Conservation (phyloP, 2,888 invertebrate species). For the Tenodera sinensis region DNA sequence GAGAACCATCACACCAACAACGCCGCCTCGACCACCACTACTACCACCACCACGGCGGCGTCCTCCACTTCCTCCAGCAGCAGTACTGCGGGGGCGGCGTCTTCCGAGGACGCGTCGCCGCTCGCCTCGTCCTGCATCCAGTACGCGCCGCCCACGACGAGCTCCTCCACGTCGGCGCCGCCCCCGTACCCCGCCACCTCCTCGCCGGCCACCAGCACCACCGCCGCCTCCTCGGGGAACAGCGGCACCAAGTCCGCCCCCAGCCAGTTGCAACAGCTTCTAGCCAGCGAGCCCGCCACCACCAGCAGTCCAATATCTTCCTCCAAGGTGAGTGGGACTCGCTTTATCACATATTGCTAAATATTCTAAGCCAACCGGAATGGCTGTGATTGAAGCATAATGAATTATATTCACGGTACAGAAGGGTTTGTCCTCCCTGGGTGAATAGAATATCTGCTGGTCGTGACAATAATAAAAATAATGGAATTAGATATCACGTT, state of each 20-base stretch:
- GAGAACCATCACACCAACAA: constrained; percentile 78
- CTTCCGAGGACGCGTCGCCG: constrained; percentile 25
- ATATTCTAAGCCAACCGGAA: no score
- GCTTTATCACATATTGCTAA: no score
- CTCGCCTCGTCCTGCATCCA: constrained; percentile 56
- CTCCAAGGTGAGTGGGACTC: constrained; percentile 29
- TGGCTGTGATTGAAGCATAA: no score
- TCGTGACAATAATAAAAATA: no score
- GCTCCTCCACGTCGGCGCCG: constrained; percentile 41
- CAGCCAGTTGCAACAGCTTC: constrained; percentile 50
- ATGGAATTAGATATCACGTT: no score
- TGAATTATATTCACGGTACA: no score
- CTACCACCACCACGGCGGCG: constrained; percentile 27
- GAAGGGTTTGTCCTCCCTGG: no score
- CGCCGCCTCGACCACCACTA: constrained; percentile 35
- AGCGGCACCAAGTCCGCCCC: constrained; percentile 22
- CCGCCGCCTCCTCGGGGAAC: constrained; percentile 8
- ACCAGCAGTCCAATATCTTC: constrained; percentile 12
- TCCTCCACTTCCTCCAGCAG: constrained; percentile 40
- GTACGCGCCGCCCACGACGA: constrained; percentile 52
- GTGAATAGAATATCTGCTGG: no score
- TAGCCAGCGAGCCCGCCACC: constrained; percentile 49
- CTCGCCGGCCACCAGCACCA: constrained; percentile 37
- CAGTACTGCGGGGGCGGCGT: constrained; percentile 20
- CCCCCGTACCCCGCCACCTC: constrained; percentile 39